These are phyloP conservation scores for Argyrosomus regius DNA, from an alignment of 2,797 vertebrate genomes.

Conservation along the genomic window DNA sequence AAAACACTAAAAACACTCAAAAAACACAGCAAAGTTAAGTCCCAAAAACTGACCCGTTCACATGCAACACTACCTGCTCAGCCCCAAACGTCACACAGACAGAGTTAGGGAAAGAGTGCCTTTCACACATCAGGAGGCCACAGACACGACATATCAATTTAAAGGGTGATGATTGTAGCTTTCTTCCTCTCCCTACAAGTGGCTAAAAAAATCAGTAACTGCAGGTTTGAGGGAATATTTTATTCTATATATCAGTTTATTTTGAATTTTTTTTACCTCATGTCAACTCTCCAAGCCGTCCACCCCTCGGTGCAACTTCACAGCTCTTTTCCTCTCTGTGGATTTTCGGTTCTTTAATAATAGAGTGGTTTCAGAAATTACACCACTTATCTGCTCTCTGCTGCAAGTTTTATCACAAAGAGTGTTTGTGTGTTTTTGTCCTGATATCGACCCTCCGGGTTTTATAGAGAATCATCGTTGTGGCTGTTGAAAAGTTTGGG, in stretches of 20 bases:
- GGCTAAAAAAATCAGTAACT: not conserved
- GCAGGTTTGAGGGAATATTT: slow-evolving; percentile 2
- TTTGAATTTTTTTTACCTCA: slow-evolving; percentile 7
- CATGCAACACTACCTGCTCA: no score
- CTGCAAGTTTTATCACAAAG: not conserved
- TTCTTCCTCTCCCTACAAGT: not conserved
- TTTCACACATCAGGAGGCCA: no score
- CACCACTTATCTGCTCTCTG: slow-evolving; percentile 19
- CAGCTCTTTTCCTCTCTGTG: not conserved
- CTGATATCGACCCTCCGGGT: slow-evolving; percentile 8
- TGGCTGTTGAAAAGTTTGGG: not conserved
- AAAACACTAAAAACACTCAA: no score
- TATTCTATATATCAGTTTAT: not conserved
- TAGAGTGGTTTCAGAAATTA: slow-evolving; percentile 23
- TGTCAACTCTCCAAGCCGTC: not conserved
- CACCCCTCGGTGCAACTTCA: not conserved
- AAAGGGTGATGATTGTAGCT: not conserved
- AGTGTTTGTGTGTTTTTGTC: slow-evolving; percentile 1
- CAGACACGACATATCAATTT: not conserved
- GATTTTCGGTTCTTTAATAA: slow-evolving; percentile 30
- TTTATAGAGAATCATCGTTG: not conserved
- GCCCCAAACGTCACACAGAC: not conserved
- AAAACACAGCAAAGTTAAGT: no score
- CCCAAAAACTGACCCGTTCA: not conserved
- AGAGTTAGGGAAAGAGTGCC: not conserved